phyloP scores from a whole-genome alignment of 2,888 invertebrate genomes.

The Petrophora chlorosata region DNA sequence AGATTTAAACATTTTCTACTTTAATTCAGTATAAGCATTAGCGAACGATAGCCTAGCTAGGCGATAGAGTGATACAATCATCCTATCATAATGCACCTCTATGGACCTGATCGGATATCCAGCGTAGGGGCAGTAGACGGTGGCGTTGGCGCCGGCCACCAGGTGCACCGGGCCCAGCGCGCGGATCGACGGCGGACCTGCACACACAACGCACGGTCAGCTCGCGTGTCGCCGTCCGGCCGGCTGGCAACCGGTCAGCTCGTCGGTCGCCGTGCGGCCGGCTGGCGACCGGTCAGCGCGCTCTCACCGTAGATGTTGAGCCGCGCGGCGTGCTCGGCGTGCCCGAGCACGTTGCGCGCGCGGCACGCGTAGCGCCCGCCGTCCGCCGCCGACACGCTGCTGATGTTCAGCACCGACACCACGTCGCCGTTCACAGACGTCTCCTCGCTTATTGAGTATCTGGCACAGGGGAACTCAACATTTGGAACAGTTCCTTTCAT shows the following conservation, averaged over 20 bases:
- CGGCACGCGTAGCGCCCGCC: conserved; percentile 93
- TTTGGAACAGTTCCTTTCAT: no score
- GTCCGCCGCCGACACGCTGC: conserved; percentile 88
- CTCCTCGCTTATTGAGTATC: conserved; percentile 90
- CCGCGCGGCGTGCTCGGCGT: conserved; percentile 87
- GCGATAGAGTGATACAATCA: conserved; percentile 54
- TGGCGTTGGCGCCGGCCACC: conserved; percentile 89
- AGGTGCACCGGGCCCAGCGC: conserved; percentile 88
- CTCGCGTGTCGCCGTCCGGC: no score
- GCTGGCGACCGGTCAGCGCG: no score
- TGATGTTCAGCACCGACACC: conserved; percentile 91
- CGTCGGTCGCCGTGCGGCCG: no score
- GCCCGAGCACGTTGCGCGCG: conserved; percentile 88
- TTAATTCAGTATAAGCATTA: neutral
- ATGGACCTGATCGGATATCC: conserved; percentile 91
- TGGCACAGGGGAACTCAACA: no score
- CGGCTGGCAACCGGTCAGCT: no score
- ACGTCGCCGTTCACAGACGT: conserved; percentile 90
- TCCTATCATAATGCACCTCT: conserved; percentile 76
- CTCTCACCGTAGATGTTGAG: conserved; percentile 91
- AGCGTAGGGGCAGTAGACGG: conserved; percentile 91
- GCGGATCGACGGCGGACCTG: conserved; percentile 89
- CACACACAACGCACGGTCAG: no score
- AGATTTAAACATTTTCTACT: neutral
- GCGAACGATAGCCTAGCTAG: conserved; percentile 4